Conservation (phyloP, 1,140 invertebrate genomes). For the Sycophaga agraensis region DNA sequence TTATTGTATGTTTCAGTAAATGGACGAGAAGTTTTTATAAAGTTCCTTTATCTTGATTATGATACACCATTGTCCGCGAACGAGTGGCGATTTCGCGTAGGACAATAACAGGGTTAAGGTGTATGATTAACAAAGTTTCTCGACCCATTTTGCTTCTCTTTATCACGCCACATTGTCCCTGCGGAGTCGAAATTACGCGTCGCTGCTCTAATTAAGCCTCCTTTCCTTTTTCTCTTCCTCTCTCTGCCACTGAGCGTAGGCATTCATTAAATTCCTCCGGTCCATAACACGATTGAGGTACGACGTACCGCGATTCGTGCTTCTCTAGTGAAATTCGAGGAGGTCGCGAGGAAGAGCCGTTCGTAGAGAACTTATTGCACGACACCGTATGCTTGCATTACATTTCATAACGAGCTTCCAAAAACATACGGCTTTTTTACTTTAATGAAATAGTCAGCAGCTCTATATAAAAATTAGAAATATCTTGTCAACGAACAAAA, state of each 20-base stretch:
- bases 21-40: no score
- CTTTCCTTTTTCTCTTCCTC: not conserved
- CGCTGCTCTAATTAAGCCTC: not conserved
- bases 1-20: not conserved
- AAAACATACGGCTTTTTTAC: no score
- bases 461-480: no score
- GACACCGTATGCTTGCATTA: no score
- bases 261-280: not conserved
- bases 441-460: no score
- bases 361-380: no score
- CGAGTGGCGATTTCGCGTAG: not conserved
- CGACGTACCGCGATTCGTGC: not conserved
- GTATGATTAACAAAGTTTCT: not conserved
- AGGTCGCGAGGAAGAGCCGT: no score
- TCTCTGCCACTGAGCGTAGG: not conserved
- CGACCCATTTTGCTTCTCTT: not conserved
- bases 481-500: no score
- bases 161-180: no score
- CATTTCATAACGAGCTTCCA: no score
- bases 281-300: not conserved
- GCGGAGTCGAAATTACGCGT: not conserved
- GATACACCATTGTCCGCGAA: not conserved
- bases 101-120: not conserved
- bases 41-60: not conserved
- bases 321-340: no score